Evolutionary conservation across 2,888 invertebrate genomes (phyloP).

Genomic region (Marronus borbonicus): DNA sequence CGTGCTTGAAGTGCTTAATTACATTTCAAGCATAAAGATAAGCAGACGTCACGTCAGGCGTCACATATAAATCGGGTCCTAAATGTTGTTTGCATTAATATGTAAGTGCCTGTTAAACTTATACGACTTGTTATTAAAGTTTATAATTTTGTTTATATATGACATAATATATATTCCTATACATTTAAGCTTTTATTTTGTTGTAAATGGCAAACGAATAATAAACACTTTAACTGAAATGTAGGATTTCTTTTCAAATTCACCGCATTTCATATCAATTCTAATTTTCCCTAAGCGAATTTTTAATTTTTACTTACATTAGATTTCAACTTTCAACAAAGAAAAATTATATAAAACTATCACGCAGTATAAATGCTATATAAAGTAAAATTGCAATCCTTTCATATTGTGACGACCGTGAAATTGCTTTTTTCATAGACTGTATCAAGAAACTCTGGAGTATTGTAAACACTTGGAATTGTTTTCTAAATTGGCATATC

Average conservation of each 20-base stretch:
- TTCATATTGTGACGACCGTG: too few species aligned
- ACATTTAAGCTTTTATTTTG: conserved; percentile 46
- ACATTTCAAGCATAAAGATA: not conserved
- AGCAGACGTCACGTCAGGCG: conserved; percentile 8
- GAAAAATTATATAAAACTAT: too few species aligned
- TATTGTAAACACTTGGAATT: not conserved
- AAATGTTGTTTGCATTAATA: conserved; percentile 47
- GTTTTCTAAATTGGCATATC: too few species aligned
- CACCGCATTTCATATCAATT: too few species aligned
- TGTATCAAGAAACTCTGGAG: too few species aligned
- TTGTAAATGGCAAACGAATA: conserved; percentile 45
- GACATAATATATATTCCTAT: conserved; percentile 45
- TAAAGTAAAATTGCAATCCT: too few species aligned
- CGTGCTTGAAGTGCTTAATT: conserved; percentile 15
- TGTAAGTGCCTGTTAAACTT: conserved; percentile 45
- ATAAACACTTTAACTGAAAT: conserved; percentile 40
- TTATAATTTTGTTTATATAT: conserved; percentile 45
- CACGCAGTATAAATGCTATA: too few species aligned
- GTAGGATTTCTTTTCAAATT: not conserved
- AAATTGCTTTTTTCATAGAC: too few species aligned
- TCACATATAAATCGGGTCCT: conserved; percentile 27
- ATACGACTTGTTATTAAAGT: conserved; percentile 43
- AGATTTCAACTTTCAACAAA: not conserved
- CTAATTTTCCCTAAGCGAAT: too few species aligned
- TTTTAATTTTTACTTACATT: not conserved